Conservation (phyloP, 2,113 vertebrate species). For the Tenebrosternarchus preto region DNA sequence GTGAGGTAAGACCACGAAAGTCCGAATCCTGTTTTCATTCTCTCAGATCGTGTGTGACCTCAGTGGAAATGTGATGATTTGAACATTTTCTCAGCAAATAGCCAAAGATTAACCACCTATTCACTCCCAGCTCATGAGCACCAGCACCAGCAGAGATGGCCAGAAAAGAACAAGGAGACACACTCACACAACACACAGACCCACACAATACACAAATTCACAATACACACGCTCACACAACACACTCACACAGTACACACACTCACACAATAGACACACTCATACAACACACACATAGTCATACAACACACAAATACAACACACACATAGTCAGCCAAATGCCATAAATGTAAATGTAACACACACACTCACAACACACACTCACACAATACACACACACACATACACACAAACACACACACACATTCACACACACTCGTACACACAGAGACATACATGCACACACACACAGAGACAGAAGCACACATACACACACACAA, state of each 20-base stretch:
- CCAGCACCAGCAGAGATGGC: too few species aligned
- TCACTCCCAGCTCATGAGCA: background rate
- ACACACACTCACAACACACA: background rate
- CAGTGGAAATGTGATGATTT: slow-evolving; percentile 27
- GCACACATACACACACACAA: background rate
- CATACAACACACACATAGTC: too few species aligned
- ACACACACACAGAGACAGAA: background rate
- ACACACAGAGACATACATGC: background rate
- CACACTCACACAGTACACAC: slow-evolving; percentile 2
- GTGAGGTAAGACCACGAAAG: slow-evolving; percentile 15
- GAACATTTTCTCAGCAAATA: slow-evolving; percentile 10
- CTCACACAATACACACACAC: too few species aligned
- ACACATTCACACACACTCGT: slow-evolving; percentile 22
- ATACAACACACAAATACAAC: too few species aligned
- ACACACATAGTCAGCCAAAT: background rate
- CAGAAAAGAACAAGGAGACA: too few species aligned
- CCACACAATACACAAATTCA: background rate
- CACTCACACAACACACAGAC: background rate
- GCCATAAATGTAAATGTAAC: too few species aligned
- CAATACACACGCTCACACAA: too few species aligned
- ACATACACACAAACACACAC: background rate
- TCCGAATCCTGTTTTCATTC: slow-evolving; percentile 13
- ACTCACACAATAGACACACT: too few species aligned
- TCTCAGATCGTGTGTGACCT: slow-evolving; percentile 3
- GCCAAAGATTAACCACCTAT: background rate